Conservation (phyloP, 2,888 invertebrate species). For the Pandemis corylana region DNA sequence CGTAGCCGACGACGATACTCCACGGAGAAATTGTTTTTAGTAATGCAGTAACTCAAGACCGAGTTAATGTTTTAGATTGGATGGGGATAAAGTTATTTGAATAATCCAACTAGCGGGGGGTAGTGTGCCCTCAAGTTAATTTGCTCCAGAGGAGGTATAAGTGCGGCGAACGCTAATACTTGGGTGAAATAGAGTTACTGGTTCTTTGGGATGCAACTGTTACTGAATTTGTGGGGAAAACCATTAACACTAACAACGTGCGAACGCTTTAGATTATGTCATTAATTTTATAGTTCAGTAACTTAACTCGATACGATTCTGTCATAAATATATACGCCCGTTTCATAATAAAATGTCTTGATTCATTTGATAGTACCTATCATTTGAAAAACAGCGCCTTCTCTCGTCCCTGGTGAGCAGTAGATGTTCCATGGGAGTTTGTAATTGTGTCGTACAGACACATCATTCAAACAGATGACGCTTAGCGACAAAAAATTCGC, state of each 20-base stretch:
- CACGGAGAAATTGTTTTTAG: constrained; percentile 59
- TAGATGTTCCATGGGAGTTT: too few relatives aligned
- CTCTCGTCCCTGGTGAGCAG: too few relatives aligned
- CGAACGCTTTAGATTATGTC: background rate
- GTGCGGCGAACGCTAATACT: constrained; percentile 24
- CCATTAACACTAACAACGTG: background rate
- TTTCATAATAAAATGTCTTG: too few relatives aligned
- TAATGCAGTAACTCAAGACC: constrained; percentile 44
- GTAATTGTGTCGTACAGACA: too few relatives aligned
- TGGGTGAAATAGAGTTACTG: constrained; percentile 16
- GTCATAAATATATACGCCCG: background rate
- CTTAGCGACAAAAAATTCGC: too few relatives aligned
- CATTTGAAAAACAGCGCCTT: too few relatives aligned
- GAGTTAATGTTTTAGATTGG: constrained; percentile 46
- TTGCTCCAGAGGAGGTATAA: constrained; percentile 43
- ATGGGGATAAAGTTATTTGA: constrained; percentile 46
- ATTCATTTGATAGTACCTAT: too few relatives aligned
- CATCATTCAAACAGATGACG: too few relatives aligned
- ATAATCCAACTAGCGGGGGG: constrained; percentile 46
- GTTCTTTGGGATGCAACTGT: constrained; percentile 4
- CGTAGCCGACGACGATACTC: constrained; percentile 65
- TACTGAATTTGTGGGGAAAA: constrained; percentile 1
- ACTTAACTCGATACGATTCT: background rate
- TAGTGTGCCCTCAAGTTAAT: constrained; percentile 47
- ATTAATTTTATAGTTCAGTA: constrained; percentile 1